Conservation (phyloP, 2,888 invertebrate species). For the Protonemura montana region DNA sequence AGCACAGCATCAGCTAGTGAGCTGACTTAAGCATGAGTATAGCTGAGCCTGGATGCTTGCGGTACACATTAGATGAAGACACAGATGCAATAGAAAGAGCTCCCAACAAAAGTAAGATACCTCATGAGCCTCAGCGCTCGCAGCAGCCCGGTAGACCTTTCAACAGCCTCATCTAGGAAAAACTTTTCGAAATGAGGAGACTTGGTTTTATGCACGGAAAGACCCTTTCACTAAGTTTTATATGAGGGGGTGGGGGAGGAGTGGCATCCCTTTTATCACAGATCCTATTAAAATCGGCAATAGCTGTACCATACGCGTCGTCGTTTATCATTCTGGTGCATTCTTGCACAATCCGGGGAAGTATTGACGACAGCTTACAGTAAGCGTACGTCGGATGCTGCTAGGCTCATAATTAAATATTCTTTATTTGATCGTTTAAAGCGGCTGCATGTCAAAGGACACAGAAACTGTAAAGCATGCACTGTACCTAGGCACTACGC, state of each 20-base stretch:
- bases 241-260: no score
- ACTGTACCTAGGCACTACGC: neutral
- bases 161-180: neutral
- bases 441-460: neutral
- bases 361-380: neutral
- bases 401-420: neutral
- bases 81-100: neutral
- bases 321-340: neutral
- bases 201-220: conserved; percentile 28
- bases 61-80: conserved; percentile 12
- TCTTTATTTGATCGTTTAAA: neutral
- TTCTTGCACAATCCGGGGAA: neutral
- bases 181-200: conserved; percentile 17
- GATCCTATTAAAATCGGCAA: neutral
- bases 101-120: conserved; percentile 1
- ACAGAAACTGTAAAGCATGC: neutral
- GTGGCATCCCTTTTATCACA: conserved; percentile 8
- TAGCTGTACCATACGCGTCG: neutral
- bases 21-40: neutral
- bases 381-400: neutral
- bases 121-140: no score
- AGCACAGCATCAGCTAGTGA: neutral
- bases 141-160: neutral
- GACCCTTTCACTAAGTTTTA: conserved; percentile 27
- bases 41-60: neutral